Evolutionary conservation across 2,113 vertebrate species (phyloP).

Genomic region (Rhabdornis inornatus): DNA sequence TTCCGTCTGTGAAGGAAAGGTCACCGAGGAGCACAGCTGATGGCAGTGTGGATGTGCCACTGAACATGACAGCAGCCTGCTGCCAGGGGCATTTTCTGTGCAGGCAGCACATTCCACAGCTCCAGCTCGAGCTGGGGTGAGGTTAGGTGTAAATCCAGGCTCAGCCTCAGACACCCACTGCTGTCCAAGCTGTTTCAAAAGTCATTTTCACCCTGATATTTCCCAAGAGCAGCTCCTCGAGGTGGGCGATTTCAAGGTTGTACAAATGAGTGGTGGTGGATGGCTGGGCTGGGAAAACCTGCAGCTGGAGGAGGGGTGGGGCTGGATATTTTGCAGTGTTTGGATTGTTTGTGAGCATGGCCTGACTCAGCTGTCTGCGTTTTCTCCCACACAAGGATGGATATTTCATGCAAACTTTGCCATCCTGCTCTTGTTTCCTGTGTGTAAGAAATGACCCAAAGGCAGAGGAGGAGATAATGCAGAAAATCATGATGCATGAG

Average conservation of each 20-base stretch:
- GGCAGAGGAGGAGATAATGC: not conserved
- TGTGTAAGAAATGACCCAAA: not conserved
- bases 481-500: not conserved
- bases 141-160: not conserved
- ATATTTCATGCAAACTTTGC: conserved; percentile 18
- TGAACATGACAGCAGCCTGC: not conserved
- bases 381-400: conserved; percentile 24
- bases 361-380: conserved; percentile 5
- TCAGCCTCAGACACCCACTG: not conserved
- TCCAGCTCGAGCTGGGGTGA: not conserved
- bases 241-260: not conserved
- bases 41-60: not conserved
- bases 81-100: not conserved
- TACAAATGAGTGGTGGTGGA: not conserved
- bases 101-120: not conserved
- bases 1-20: not conserved
- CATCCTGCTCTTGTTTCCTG: conserved; percentile 33
- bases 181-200: not conserved
- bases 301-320: not conserved
- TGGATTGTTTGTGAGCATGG: not conserved
- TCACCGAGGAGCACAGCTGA: not conserved
- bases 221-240: not conserved
- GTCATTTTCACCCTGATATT: not conserved
- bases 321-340: not conserved
- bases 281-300: not conserved